Evolutionary conservation across 2,888 invertebrate species (phyloP), one percentile per base, ranked within the genome.

Genomic region (Cheilosia grossa): DNA sequence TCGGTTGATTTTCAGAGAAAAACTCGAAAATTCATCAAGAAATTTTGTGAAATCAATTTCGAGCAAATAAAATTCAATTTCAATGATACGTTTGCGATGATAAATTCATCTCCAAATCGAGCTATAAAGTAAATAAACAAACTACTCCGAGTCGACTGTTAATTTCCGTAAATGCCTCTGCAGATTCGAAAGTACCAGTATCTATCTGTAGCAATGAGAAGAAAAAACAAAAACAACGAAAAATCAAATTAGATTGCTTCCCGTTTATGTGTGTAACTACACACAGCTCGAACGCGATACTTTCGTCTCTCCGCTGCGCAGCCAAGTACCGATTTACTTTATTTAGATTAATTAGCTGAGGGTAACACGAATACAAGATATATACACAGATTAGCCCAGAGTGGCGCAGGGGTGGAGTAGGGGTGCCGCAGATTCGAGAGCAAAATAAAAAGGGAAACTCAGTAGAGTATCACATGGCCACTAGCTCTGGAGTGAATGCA

Each of bases 261-360:
- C 85, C 85, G 75, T 85, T 81, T 85, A 81, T 81, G 75, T 85
- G 69, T 80, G 69, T 64, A 56, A 17, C 27, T 70, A 53, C 58
- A 59, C 33, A 63, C 51, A 63, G n/a, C 42, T 59, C 47, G 40
- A 47, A 47, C 13, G n/a, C 10, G 70, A 70, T 77, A 78, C 83
- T 75, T 75, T 79, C 64, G 42, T 24, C 42, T 33, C 19, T 42
- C 13, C 5, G 42, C 40, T 54, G 64, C 40, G 17, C 69, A 74
- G 56, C 42, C 42, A 79, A 83, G 79, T 80, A 83, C 83, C 83
- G 83, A 85, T 85, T 85, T 81, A 77, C 72, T 81, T 85, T 85
- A 85, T 85, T 85, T 81, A 85, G 85, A 85, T 85, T 85, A 85
- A 85, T 85, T 85, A 85, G 81, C 85, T 61, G 72, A 75, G 85